These are phyloP conservation scores for Beris chalybata DNA, from an alignment of 2,888 invertebrate genomes.

Conservation along the genomic window DNA sequence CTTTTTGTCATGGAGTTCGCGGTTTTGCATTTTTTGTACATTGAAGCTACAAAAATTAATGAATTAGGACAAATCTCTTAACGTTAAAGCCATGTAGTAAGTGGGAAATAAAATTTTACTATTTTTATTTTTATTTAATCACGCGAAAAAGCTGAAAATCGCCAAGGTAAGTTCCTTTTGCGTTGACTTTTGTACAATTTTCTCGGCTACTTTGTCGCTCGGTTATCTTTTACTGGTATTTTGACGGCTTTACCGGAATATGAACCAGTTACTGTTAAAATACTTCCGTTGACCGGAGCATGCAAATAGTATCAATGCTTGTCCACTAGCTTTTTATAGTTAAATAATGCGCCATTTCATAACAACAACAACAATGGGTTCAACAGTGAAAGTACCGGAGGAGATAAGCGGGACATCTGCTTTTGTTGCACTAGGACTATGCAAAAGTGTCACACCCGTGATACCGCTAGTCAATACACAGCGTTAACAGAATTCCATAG, in stretches of 20 bases:
- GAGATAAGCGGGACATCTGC: too few relatives aligned
- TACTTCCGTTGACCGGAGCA: neutral
- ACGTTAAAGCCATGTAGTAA: constrained; percentile 28
- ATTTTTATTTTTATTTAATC: constrained; percentile 29
- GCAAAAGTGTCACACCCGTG: too few relatives aligned
- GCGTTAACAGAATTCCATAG: too few relatives aligned
- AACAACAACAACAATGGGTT: too few relatives aligned
- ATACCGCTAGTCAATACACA: too few relatives aligned
- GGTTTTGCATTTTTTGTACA: constrained; percentile 20
- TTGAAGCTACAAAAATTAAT: constrained; percentile 24
- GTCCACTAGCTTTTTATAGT: too few relatives aligned
- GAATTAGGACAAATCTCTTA: constrained; percentile 28
- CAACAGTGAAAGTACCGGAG: too few relatives aligned
- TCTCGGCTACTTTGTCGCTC: neutral
- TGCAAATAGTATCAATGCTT: too few relatives aligned
- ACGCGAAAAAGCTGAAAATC: constrained; percentile 14
- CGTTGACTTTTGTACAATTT: neutral
- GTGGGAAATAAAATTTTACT: constrained; percentile 19
- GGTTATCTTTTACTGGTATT: neutral
- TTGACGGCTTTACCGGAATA: neutral
- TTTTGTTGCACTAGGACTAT: too few relatives aligned
- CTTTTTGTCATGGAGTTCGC: constrained; percentile 24
- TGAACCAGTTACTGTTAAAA: neutral
- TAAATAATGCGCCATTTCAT: too few relatives aligned
- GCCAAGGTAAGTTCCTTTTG: constrained; percentile 16